A percentile compares a stretch with the other conserved stretches of the same genome.
phyloP scores from a whole-genome alignment of 2,797 vertebrate species.

The Mergus octosetaceus region DNA sequence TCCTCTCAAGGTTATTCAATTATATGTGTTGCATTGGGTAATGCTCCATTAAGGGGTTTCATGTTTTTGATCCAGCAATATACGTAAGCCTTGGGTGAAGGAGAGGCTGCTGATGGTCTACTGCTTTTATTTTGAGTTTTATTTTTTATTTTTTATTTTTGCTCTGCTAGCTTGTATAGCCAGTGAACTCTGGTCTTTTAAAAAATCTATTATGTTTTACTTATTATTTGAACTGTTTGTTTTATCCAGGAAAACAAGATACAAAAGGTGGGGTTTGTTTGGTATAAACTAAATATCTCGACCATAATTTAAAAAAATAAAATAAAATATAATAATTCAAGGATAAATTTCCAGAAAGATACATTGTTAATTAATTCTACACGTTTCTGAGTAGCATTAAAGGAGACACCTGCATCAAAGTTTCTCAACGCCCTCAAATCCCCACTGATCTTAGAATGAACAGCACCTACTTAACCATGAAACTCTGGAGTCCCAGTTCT shows the following conservation, averaged over 20 bases:
- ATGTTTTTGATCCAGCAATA: slow-evolving; percentile 25
- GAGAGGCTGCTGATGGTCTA: neutral
- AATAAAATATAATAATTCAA: neutral
- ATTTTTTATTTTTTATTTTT: neutral
- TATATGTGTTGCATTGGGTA: slow-evolving; percentile 37
- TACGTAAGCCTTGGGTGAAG: neutral
- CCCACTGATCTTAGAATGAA: neutral
- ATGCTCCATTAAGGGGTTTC: slow-evolving; percentile 24
- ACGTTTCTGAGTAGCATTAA: neutral
- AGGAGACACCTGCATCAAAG: neutral
- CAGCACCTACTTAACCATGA: neutral
- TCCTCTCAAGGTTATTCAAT: slow-evolving; percentile 63
- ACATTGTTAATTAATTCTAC: neutral
- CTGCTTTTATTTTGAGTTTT: slow-evolving; percentile 13
- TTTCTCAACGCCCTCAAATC: neutral
- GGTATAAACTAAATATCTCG: neutral
- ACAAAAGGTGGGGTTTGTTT: neutral
- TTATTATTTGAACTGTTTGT: neutral
- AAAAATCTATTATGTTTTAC: fast-evolving
- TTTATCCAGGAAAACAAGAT: neutral
- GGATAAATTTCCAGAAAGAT: neutral
- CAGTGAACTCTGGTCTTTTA: neutral
- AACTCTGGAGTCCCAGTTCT: neutral
- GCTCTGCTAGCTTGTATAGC: neutral
- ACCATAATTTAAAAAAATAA: neutral